Evolutionary conservation across 2,113 vertebrate genomes (phyloP).

Genomic region (Lagenorhynchus albirostris): DNA sequence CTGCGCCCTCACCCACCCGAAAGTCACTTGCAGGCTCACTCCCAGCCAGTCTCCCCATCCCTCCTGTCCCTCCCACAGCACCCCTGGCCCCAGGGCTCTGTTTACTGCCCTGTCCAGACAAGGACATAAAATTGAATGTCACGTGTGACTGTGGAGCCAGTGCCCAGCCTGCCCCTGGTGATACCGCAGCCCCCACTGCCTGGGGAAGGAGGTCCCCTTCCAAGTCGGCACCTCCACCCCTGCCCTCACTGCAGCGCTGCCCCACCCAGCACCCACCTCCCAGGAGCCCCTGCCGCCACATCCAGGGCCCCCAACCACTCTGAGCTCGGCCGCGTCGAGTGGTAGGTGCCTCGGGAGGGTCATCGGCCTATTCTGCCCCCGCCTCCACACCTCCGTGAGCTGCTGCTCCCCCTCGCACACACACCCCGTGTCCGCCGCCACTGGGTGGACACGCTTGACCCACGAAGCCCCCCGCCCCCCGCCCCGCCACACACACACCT

Average conservation of each 20-base stretch:
- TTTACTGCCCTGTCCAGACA: conserved; percentile 52
- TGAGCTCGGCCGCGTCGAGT: not conserved
- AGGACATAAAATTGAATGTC: conserved; percentile 24
- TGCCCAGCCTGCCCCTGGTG: not conserved
- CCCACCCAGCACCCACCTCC: not conserved
- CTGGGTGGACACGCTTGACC: not conserved
- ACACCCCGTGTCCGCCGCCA: not conserved
- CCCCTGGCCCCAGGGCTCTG: not conserved
- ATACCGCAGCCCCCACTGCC: not conserved
- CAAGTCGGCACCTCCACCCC: not conserved
- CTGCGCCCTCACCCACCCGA: not conserved
- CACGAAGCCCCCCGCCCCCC: not conserved
- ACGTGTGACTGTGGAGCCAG: not conserved
- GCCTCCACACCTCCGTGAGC: not conserved
- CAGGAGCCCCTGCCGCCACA: not conserved
- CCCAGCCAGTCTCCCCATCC: not conserved
- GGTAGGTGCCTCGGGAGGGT: not conserved
- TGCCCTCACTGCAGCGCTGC: not conserved
- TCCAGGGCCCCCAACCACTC: conserved; percentile 1
- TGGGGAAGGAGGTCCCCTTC: not conserved
- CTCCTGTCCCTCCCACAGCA: not conserved
- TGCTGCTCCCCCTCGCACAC: not conserved
- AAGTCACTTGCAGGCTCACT: not conserved
- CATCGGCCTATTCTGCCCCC: not conserved
- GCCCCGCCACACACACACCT: not conserved